Base-by-base conservation (phyloP, 2,888 invertebrate genomes). In the Lasioglossum zephyrum region DNA sequence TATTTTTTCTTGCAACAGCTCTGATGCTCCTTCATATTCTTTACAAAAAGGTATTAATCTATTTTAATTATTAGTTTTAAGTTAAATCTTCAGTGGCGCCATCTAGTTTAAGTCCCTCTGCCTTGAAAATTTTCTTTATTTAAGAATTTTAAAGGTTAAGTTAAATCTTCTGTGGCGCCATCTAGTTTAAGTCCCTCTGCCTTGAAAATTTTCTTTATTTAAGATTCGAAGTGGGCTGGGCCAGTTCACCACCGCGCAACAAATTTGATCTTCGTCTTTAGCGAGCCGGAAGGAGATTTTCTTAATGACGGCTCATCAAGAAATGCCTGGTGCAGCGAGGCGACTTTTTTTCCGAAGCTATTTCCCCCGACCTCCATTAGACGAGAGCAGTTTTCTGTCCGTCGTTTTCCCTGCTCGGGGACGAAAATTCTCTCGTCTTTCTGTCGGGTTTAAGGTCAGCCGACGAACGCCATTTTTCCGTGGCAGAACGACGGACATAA, bases 381-480 rank as follows among this genome's bases (percentile, higher is more conserved):
- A 47, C 22, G 66, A 9, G 22, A 44, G 44, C 77, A 63, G 41
- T 22, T 22, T 18, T 69, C 77, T 16, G 69, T 13, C 26, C 26
- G 77, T 39, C 47, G 49, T 49, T 69, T 60, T n/a, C 70, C n/a
- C 77, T 70, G 16, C 31, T 53, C 44, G n/a, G 41, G 70, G 16
- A 53, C 53, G 16, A 57, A 75, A n/a, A 57, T 36, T 47, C 47
- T 47, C 73, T 57, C 84, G 63, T 82, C 90, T 90, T 84, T 79
- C 87, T 80, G 82, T 83, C 90, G 82, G 86, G 82, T 90, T 90
- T 90, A 88, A 90, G 90, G 89, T 90, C 90, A 90, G 72, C 82
- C 81, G 47, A 57, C 84, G 80, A 79, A 75, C 69, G 76, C 85
- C 75, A 90, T 90, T 90, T 90, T 86, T 81, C 89, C 84, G 70